Evolutionary conservation across 2,888 invertebrate species (phyloP).

Genomic region (Pharmacophagus antenor): DNA sequence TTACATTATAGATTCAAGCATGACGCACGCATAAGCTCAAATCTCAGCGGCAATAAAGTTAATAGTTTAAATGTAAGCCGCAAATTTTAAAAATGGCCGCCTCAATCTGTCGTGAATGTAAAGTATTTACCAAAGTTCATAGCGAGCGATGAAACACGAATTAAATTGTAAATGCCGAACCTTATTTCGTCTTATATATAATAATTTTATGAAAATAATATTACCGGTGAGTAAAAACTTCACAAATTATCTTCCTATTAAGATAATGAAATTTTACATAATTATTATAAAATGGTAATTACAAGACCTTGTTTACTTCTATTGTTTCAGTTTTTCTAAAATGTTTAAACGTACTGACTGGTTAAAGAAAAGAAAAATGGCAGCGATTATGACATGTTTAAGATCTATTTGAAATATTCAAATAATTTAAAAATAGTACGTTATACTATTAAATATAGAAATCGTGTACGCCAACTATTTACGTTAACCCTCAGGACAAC

Average conservation of each 20-base stretch:
- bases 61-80: constrained; percentile 1
- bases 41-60: not conserved
- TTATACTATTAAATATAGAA: not conserved
- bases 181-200: no score
- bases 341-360: no score
- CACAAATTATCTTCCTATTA: no score
- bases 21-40: not conserved
- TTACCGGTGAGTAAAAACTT: no score
- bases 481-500: constrained; percentile 7
- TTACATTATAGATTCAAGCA: constrained; percentile 15
- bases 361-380: no score
- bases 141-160: not conserved
- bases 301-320: no score
- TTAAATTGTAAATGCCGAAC: not conserved
- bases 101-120: not conserved
- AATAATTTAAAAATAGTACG: not conserved
- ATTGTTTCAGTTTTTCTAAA: no score
- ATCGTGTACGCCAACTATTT: constrained; percentile 2
- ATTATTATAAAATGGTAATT: no score
- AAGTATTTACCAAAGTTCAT: not conserved
- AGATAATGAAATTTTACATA: no score
- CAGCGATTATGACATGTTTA: no score
- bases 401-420: not conserved
- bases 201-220: no score
- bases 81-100: constrained; percentile 1